Base-by-base conservation (phyloP, 1,140 invertebrate species). In the Acromyrmex echinatior region DNA sequence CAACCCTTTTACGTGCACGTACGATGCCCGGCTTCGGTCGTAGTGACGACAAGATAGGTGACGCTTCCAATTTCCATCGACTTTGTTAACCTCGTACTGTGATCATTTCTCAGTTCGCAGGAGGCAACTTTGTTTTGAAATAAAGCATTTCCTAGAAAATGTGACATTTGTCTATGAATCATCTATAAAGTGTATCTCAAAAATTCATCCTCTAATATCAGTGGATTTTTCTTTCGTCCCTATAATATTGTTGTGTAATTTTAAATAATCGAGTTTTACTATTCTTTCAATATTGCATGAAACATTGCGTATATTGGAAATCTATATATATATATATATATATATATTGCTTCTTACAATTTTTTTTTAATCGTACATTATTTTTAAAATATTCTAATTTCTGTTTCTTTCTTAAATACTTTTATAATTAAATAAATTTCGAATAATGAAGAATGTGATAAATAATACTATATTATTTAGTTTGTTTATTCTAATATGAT, bases 1-100 rank as follows among this genome's bases (percentile, higher is more conserved):
- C 86, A 28, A 45, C 76, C 85, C 81, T 91, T 90, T 86, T 86
- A 89, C 79, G 86, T 86, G 51, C 68, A 89, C 62, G 51, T 84
- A 91, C 84, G 70, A 80, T 62, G 70, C 73, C 35, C 73, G 80
- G 86, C 79, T 89, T 91, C 88, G 90, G 91, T 92, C 79, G 91
- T 86, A 91, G 92, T 92, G 90, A 92, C 89, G 89, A 90, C 87
- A 92, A 87, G 91, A 89, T 92, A 79, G 88, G 86, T 84, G 89
- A 92, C 79, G 88, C 80, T 91, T 91, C 91, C 85, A 92, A 87
- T 78, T 91, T 91, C 86, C 81, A 91, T 91, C 80, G 92, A 92
- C 90, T 92, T 91, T 87, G 88, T 92, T 86, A 88, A 89, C 92
- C 88, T 89, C 89, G 85, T 89, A 92, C 74, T 87, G 79, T 86